Evolutionary conservation across 2,888 invertebrate species (phyloP), one percentile per base, ranked within the genome.

Genomic region (Cecidostiba fungosa): DNA sequence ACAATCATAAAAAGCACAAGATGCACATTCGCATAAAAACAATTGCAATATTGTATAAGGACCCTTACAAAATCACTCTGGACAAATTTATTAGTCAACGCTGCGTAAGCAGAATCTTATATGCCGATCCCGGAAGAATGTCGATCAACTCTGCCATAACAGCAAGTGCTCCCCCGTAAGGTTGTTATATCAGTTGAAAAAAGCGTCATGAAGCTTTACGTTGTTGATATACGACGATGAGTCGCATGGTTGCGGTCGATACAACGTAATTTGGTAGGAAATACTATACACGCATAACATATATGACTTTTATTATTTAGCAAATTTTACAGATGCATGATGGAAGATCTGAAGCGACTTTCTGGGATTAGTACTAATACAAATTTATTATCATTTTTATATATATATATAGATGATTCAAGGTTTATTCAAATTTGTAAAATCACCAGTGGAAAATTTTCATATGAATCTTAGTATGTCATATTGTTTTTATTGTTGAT

Each of bases 101-200:
- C 62, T 6, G 19, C 62, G 6, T 62, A 26, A 62, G 0, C 0
- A 26, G 26, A 16, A n/a, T n/a, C 39, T 32, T 19, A n/a, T n/a
- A 72, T 39, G 3, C n/a, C 19, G 16, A 72, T n/a, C 39, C 70
- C 70, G 70, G 39, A 72, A 72, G n/a, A n/a, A 39, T n/a, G 19
- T 5, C 54, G 23, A 3, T 39, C 23, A 36, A n/a, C 1, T 36
- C 12, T 36, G n/a, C 12, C 32, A 5, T 39, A 36, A 10, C 72
- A 8, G 39, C 29, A 39, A 72, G 16, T 72, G 2, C 36, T 23
- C 1, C n/a, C n/a, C 6, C 19, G 39, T 10, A n/a, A 12, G 23
- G n/a, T n/a, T 36, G 72, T 10, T 8, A 39, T 39, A 8, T 23
- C 36, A 2, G n/a, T n/a, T 19, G n/a, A 39, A 72, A 72, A 72